Base-by-base conservation (phyloP, 2,113 vertebrate genomes). In the Peromyscus californicus region DNA sequence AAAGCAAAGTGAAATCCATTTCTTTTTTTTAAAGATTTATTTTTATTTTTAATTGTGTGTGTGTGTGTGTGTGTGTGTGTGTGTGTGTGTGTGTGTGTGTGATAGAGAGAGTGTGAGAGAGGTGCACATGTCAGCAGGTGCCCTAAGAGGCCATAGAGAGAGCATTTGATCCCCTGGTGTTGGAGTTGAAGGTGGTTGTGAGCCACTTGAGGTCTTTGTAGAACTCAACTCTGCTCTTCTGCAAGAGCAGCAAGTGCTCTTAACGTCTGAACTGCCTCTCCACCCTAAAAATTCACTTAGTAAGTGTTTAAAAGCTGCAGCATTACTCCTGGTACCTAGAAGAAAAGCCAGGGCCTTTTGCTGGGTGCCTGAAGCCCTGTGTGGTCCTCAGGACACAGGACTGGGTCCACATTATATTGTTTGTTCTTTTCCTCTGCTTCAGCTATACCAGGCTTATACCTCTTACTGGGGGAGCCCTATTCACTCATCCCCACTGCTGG, bases 371-470 rank as follows among this genome's bases (percentile, higher is more conserved):
- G 57, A 42, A 39, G n/a, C 36, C n/a, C n/a, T 63, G n/a, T 61
- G n/a, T 42, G 82, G n/a, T 84, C n/a, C n/a, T 63, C 3, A 26
- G 57, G 4, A 59, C 45, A 39, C 57, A 63, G 6, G 82, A 6
- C 57, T 42, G n/a, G 12, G 17, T 61, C n/a, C n/a, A 7, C 39
- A 42, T 42, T 61, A 21, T 26, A 24, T 83, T 21, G 8, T 6
- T n/a, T 57, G 16, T 22, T 83, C 17, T 10, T 69, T 42, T n/a
- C 4, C 51, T 57, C 67, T 51, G 85, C 57, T 10, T 17, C 26
- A 2, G 33, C n/a, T 24, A 7, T 24, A 26, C 11, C 17, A 2
- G 22, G n/a, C 33, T 65, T 8, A 0, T 21, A 48, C 22, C 8
- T 72, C 9, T 89, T 31, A 1, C 0, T 59, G n/a, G 0, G 29